A percentile compares a stretch with the other conserved stretches of the same genome.
phyloP scores from a whole-genome alignment of 2,797 vertebrate genomes.

The Morus bassanus region DNA sequence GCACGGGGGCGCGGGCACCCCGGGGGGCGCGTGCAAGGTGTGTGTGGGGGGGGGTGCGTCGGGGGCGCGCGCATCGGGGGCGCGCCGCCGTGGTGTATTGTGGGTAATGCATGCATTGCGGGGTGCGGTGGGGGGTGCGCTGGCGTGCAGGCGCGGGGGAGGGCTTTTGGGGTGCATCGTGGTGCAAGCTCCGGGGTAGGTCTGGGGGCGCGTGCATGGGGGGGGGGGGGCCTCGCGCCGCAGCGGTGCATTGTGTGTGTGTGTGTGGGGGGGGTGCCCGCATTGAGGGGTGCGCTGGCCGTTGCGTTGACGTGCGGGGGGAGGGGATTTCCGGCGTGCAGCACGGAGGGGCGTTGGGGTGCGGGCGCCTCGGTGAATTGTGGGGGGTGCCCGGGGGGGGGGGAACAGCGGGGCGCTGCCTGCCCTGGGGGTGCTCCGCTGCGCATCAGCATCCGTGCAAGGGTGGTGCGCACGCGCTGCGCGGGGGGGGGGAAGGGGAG shows the following conservation, averaged over 20 bases:
- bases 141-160: not conserved
- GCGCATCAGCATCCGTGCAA: not conserved
- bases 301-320: not conserved
- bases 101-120: not conserved
- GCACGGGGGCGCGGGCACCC: not conserved
- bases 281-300: not conserved
- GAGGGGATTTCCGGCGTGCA: not conserved
- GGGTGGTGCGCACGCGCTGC: not conserved
- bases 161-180: not conserved
- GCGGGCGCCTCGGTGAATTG: not conserved
- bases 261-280: not conserved
- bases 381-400: not conserved
- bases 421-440: not conserved
- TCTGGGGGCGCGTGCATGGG: not conserved
- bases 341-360: not conserved
- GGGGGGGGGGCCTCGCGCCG: not conserved
- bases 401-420: not conserved
- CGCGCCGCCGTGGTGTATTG: not conserved
- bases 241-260: not conserved
- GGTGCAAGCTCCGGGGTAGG: not conserved
- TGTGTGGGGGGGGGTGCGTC: not conserved
- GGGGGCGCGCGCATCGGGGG: not conserved
- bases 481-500: too few relatives aligned
- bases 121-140: not conserved
- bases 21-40: not conserved